Conservation (phyloP, 1,140 invertebrate genomes). For the Trichoplusia ni region DNA sequence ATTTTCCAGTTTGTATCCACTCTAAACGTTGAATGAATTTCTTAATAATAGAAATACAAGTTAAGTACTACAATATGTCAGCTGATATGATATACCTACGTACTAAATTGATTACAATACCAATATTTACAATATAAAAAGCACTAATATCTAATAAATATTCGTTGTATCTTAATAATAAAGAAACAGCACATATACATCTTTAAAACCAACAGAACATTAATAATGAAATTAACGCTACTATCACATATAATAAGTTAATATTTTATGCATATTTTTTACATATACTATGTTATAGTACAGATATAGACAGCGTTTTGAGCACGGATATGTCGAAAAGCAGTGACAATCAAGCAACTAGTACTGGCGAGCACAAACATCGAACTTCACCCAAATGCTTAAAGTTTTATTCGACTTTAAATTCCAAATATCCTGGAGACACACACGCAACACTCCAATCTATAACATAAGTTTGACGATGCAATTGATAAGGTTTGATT, state of each 20-base stretch:
- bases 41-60: not conserved
- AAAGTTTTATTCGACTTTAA: not conserved
- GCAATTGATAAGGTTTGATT: too few species aligned
- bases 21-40: not conserved
- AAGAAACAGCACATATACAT: conserved; percentile 28
- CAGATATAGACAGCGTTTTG: conserved; percentile 5
- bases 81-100: conserved; percentile 16
- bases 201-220: not conserved
- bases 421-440: too few species aligned
- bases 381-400: not conserved
- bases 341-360: conserved; percentile 38
- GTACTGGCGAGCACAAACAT: conserved; percentile 23
- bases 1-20: not conserved
- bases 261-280: not conserved
- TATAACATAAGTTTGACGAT: too few species aligned
- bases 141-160: conserved; percentile 41
- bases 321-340: conserved; percentile 38
- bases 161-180: conserved; percentile 48
- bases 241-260: conserved; percentile 14
- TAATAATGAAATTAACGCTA: conserved; percentile 5
- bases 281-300: not conserved
- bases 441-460: too few species aligned
- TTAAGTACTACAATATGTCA: conserved; percentile 18
- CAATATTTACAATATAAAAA: conserved; percentile 21
- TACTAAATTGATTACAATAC: not conserved